These are phyloP conservation scores for Dichetophora obliterata DNA, from an alignment of 2,888 invertebrate genomes.

Conservation along the genomic window DNA sequence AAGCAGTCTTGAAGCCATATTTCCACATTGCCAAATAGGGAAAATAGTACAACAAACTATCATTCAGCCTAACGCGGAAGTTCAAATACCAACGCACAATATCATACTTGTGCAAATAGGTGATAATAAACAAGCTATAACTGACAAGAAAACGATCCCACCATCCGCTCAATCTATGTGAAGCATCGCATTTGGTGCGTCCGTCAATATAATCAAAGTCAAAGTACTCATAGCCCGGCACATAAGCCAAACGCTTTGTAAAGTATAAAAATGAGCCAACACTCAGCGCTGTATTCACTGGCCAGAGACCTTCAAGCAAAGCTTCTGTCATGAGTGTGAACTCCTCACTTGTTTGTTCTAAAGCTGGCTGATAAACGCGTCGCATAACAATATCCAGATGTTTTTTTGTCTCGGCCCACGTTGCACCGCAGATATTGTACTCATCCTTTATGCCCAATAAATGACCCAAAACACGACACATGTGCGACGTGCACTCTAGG, in stretches of 20 bases:
- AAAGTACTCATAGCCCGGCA: conserved; percentile 73
- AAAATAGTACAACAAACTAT: conserved; percentile 76
- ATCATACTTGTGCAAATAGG: conserved; percentile 69
- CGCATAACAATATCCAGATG: conserved; percentile 72
- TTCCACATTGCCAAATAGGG: conserved; percentile 79
- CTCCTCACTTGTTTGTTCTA: conserved; percentile 74
- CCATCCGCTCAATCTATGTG: conserved; percentile 68
- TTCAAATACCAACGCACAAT: conserved; percentile 77
- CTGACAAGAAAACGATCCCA: conserved; percentile 69
- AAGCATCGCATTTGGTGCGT: conserved; percentile 49
- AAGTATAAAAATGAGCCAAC: conserved; percentile 74
- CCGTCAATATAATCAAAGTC: conserved; percentile 61
- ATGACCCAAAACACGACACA: conserved; percentile 87
- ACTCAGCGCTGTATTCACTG: conserved; percentile 75
- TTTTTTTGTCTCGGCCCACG: conserved; percentile 74
- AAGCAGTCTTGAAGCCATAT: conserved; percentile 75
- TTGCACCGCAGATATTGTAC: conserved; percentile 79
- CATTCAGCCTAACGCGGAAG: conserved; percentile 72
- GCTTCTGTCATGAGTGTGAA: conserved; percentile 77
- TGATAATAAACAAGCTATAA: conserved; percentile 62
- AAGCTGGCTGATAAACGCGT: conserved; percentile 75
- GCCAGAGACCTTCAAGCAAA: conserved; percentile 79
- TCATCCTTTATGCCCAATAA: conserved; percentile 87
- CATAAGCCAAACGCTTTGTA: conserved; percentile 72
- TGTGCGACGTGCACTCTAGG: conserved; percentile 82